phyloP scores from a whole-genome alignment of 2,797 vertebrate species.

The Alca torda region DNA sequence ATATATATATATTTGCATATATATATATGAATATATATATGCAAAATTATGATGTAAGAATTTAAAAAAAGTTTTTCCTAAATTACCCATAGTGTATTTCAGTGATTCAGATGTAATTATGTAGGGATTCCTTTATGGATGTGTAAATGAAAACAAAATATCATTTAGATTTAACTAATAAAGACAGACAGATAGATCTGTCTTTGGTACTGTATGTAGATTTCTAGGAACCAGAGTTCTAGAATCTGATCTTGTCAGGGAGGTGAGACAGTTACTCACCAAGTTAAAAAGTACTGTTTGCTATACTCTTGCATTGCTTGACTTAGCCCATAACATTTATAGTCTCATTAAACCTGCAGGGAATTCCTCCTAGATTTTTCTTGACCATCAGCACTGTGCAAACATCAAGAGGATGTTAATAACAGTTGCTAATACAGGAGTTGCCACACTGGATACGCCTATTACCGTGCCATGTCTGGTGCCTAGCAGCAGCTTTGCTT shows the following conservation, averaged over 20 bases:
- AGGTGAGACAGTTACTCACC: not conserved
- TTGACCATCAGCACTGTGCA: not conserved
- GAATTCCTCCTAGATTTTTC: slow-evolving; percentile 24
- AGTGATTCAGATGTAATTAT: not conserved
- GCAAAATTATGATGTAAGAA: not conserved
- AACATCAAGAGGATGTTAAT: not conserved
- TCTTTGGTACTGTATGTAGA: not conserved
- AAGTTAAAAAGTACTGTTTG: not conserved
- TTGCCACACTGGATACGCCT: not conserved
- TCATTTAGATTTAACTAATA: not conserved
- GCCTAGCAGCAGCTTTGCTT: not conserved
- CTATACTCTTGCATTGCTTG: not conserved
- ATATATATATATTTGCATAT: not conserved
- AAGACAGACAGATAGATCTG: not conserved
- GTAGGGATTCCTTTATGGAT: not conserved
- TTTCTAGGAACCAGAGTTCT: not conserved
- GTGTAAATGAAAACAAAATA: not conserved
- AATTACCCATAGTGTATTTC: not conserved
- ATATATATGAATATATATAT: too few relatives aligned
- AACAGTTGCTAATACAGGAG: not conserved
- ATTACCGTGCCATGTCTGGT: not conserved
- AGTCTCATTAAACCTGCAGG: not conserved
- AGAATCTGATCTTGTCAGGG: not conserved
- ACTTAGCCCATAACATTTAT: not conserved
- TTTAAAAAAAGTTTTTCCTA: not conserved